phyloP scores from a whole-genome alignment of 2,888 invertebrate species.

The Papilio elwesi region DNA sequence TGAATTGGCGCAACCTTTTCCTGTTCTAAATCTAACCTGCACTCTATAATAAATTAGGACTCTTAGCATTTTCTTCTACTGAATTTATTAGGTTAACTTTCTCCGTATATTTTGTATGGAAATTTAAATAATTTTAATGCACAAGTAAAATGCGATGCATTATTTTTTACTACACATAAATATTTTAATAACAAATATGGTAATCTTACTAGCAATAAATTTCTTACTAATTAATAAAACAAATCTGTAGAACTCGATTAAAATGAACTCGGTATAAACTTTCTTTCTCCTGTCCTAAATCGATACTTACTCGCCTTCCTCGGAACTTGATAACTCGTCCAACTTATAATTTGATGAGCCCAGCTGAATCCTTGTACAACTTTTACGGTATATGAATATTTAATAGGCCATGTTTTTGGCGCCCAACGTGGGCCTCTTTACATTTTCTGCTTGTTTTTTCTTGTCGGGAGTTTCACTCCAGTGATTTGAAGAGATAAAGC shows the following conservation, averaged over 20 bases:
- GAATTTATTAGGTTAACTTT: neutral
- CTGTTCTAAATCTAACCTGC: neutral
- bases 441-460: conserved; percentile 53
- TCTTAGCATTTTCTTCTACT: no score
- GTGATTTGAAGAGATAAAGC: conserved; percentile 58
- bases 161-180: no score
- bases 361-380: conserved; percentile 61
- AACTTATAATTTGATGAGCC: conserved; percentile 74
- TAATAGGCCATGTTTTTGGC: conserved; percentile 65
- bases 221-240: neutral
- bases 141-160: no score
- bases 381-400: conserved; percentile 73
- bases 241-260: conserved; percentile 19
- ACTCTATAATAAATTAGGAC: neutral
- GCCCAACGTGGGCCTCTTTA: conserved; percentile 60
- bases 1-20: conserved; percentile 1
- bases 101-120: no score
- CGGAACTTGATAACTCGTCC: conserved; percentile 56
- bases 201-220: no score
- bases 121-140: no score
- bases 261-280: neutral
- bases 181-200: no score
- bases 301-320: conserved; percentile 35
- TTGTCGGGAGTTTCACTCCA: conserved; percentile 53
- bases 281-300: conserved; percentile 8